Conservation (phyloP, 1,140 invertebrate genomes). For the Melitaea cinxia region DNA sequence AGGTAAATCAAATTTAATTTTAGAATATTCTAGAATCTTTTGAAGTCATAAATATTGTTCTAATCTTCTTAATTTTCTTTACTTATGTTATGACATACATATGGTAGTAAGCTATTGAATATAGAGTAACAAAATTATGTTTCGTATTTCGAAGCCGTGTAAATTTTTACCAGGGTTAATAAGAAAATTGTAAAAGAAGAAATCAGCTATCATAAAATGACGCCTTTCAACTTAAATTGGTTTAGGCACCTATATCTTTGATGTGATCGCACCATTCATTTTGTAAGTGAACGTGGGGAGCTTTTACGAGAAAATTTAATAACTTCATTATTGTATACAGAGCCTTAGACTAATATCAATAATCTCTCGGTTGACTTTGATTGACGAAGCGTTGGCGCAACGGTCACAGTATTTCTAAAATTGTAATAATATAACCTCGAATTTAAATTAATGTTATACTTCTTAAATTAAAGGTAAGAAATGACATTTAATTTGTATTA, state of each 20-base stretch:
- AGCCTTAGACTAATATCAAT: background rate
- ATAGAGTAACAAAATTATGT: too few species aligned
- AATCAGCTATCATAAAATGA: background rate
- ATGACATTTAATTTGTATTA: too few species aligned
- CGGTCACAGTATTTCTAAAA: too few species aligned
- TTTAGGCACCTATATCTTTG: background rate
- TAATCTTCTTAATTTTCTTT: background rate
- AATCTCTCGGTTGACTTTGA: too few species aligned
- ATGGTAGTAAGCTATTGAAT: too few species aligned
- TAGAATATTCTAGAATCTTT: background rate
- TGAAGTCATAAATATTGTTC: background rate
- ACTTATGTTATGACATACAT: too few species aligned
- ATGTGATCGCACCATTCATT: background rate
- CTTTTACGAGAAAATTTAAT: background rate
- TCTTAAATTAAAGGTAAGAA: too few species aligned
- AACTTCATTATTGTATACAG: background rate
- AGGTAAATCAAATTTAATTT: slow-evolving; percentile 79
- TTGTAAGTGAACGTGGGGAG: background rate
- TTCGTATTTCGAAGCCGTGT: background rate
- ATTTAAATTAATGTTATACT: too few species aligned
- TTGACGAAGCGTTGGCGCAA: too few species aligned
- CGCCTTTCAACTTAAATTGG: background rate
- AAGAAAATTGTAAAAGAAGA: background rate
- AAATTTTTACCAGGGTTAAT: background rate
- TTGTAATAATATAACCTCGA: too few species aligned